Base-by-base conservation (phyloP, 64 coral and sea anemone species). In the Cladopsammia gracilis region DNA sequence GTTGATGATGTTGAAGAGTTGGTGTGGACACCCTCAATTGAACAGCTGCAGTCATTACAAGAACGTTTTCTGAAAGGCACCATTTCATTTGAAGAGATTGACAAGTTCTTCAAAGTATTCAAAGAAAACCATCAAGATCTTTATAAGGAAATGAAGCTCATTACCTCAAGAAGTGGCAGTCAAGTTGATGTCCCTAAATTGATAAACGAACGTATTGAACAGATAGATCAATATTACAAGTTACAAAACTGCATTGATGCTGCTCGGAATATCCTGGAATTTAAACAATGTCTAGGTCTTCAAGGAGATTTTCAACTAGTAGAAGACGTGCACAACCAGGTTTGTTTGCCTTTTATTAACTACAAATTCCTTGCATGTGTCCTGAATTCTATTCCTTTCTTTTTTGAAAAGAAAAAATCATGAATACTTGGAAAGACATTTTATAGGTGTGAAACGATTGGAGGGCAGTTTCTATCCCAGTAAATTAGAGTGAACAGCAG, bases 291-390 rank as follows among this genome's bases (percentile, higher is more conserved):
- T 9, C 52, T 61, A 58, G 82, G 61, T 13, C 45, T 92, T 25
- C 25, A 15, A 5, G 90, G 90, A 71, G 54, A 92, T 42, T 92
- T 92, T 67, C 10, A 46, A 19, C 18, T 86, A 15, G 45, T 92
- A 45, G 81, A 85, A 46, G 69, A 86, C n/a, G 6, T 92, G 47
- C 71, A 59, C 14, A 86, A 86, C 44, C 90, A 86, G 79, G 90
- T 86, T 19, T 75, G 44, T 62, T 3, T 48, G 7, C 34, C 2
- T 34, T 34, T 34, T 34, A 34, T 34, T 34, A n/a, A n/a, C n/a
- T n/a, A n/a, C n/a, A 34, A 34, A 34, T 34, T 0, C 34, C 34
- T 34, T 34, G 2, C 34, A 34, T 34, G 34, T 34, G 0, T 34
- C 34, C n/a, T n/a, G n/a, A n/a, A n/a, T n/a, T n/a, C 34, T 34